A percentile compares a stretch with the other conserved stretches of the same genome.
Evolutionary conservation across 2,888 invertebrate species (phyloP).

Genomic region (Anaspis maculata): DNA sequence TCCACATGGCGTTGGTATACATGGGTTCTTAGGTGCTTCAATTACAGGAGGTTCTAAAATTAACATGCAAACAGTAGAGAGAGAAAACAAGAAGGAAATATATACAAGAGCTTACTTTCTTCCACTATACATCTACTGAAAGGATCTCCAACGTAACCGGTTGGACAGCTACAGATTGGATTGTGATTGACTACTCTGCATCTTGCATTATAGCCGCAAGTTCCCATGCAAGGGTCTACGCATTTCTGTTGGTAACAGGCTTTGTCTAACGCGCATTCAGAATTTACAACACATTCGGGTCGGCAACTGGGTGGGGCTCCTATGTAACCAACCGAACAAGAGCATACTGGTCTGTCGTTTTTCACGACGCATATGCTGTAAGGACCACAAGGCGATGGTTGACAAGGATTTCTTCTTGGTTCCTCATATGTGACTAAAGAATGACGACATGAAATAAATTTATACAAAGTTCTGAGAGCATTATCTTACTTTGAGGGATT

Average conservation of each 20-base stretch:
- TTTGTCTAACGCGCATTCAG: constrained; percentile 65
- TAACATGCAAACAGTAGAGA: constrained; percentile 6
- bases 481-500: constrained; percentile 33
- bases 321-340: constrained; percentile 62
- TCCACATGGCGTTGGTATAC: constrained; percentile 64
- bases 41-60: constrained; percentile 32
- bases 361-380: constrained; percentile 66
- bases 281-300: constrained; percentile 70
- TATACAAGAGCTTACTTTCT: constrained; percentile 49
- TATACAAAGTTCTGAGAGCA: neutral
- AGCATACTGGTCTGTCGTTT: constrained; percentile 67
- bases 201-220: constrained; percentile 67
- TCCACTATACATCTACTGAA: constrained; percentile 60
- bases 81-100: neutral
- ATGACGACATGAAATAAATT: neutral
- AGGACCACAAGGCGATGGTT: constrained; percentile 71
- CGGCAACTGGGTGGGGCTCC: constrained; percentile 70
- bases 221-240: constrained; percentile 66
- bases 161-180: constrained; percentile 67
- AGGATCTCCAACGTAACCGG: constrained; percentile 66
- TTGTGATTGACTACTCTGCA: constrained; percentile 75
- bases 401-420: constrained; percentile 57
- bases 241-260: constrained; percentile 75
- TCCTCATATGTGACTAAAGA: constrained; percentile 33
- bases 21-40: constrained; percentile 6